Conservation (phyloP, 2,113 vertebrate genomes). For the Gymnogyps californianus region DNA sequence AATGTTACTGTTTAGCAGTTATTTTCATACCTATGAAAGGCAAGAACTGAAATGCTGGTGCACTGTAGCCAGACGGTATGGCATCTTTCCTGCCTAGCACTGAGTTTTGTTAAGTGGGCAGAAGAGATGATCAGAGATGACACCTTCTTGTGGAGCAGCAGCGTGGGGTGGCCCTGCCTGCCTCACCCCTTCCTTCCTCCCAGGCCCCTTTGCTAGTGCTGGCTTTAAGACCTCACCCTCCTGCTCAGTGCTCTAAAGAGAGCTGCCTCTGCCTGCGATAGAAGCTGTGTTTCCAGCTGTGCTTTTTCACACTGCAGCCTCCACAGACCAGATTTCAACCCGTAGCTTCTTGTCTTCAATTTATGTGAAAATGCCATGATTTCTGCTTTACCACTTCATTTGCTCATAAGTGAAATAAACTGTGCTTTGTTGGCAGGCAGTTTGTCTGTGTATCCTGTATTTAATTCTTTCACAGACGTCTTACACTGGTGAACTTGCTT, state of each 20-base stretch:
- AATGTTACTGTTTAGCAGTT: neutral
- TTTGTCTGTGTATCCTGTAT: neutral
- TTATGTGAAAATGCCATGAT: neutral
- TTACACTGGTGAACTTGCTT: neutral
- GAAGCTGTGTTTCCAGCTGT: neutral
- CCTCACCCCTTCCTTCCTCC: neutral
- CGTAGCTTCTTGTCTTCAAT: neutral
- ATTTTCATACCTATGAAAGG: neutral
- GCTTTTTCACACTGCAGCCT: neutral
- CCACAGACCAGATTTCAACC: neutral
- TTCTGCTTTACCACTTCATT: neutral
- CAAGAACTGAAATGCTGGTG: neutral
- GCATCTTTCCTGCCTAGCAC: neutral
- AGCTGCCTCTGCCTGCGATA: neutral
- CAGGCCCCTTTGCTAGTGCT: rapidly evolving
- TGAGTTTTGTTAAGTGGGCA: neutral
- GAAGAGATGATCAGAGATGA: rapidly evolving
- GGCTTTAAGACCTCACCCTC: neutral
- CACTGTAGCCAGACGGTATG: neutral
- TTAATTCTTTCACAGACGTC: neutral
- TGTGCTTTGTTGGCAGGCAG: neutral
- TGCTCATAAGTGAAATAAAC: neutral
- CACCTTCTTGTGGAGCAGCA: neutral
- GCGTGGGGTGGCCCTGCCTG: neutral
- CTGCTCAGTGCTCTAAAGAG: neutral